Percentiles rank a stretch among this genome's conserved stretches.
Evolutionary conservation across 2,888 invertebrate species (phyloP).

Genomic region (Conomelus anceps): DNA sequence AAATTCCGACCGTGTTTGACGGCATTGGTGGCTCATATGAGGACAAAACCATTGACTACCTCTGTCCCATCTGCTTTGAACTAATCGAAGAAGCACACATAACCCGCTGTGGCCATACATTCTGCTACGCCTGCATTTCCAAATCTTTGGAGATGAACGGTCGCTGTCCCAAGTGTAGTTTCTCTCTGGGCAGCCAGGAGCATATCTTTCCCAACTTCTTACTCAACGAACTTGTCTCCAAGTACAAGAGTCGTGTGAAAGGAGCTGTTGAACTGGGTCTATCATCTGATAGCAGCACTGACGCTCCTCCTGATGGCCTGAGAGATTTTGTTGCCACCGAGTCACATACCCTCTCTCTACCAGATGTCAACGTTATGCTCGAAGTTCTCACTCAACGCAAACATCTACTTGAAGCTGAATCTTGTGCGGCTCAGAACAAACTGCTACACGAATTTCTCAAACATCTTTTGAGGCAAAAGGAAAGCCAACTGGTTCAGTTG

Average conservation of each 20-base stretch:
- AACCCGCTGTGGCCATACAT: constrained; percentile 87
- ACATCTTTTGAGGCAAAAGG: constrained; percentile 66
- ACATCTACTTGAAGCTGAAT: constrained; percentile 72
- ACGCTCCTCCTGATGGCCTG: constrained; percentile 45
- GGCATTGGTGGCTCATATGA: constrained; percentile 59
- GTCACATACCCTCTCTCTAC: constrained; percentile 63
- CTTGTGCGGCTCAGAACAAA: constrained; percentile 68
- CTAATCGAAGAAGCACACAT: constrained; percentile 84
- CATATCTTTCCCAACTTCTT: constrained; percentile 81
- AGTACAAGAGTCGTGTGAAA: constrained; percentile 48
- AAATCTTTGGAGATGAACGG: constrained; percentile 57
- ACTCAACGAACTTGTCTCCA: constrained; percentile 71
- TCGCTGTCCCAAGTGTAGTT: constrained; percentile 79
- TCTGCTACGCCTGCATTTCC: constrained; percentile 75
- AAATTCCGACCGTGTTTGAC: constrained; percentile 48
- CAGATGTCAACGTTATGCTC: constrained; percentile 75
- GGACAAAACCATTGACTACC: constrained; percentile 57
- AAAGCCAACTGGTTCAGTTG: constrained; percentile 59
- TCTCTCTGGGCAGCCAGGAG: constrained; percentile 58
- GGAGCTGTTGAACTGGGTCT: constrained; percentile 30
- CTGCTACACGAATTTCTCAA: constrained; percentile 77
- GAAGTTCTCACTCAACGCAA: constrained; percentile 72
- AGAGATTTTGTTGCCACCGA: constrained; percentile 60
- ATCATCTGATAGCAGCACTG: constrained; percentile 35
- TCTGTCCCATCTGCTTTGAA: constrained; percentile 83